Evolutionary conservation across 2,888 invertebrate species (phyloP).

Genomic region (Eupithecia exiguata): DNA sequence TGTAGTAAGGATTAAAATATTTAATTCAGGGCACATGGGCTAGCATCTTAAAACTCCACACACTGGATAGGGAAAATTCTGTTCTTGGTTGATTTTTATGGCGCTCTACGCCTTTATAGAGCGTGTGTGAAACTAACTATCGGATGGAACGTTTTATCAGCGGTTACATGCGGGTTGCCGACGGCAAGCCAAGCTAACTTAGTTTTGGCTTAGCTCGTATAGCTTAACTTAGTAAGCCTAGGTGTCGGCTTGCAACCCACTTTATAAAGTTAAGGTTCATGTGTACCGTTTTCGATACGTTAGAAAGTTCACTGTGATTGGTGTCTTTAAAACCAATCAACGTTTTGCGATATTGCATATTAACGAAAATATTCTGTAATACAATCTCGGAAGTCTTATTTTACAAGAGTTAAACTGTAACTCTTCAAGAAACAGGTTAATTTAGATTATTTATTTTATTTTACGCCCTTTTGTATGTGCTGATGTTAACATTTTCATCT

Average conservation of each 20-base stretch:
- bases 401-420: conserved; percentile 23
- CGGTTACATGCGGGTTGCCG: background rate
- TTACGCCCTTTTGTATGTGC: conserved; percentile 7
- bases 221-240: background rate
- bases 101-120: background rate
- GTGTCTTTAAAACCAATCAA: background rate
- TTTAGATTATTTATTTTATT: conserved; percentile 35
- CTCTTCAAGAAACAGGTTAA: conserved; percentile 61
- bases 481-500: conserved; percentile 15
- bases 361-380: background rate
- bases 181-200: background rate
- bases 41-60: background rate
- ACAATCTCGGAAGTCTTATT: background rate
- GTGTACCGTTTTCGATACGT: background rate
- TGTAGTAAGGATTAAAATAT: background rate
- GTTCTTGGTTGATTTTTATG: background rate
- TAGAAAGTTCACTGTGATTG: background rate
- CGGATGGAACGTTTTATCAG: background rate
- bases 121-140: background rate
- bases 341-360: background rate
- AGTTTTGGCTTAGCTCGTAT: background rate
- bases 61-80: background rate
- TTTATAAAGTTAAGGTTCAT: background rate
- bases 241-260: background rate
- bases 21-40: background rate